phyloP scores from a whole-genome alignment of 2,888 invertebrate genomes.

The Meganola albula region DNA sequence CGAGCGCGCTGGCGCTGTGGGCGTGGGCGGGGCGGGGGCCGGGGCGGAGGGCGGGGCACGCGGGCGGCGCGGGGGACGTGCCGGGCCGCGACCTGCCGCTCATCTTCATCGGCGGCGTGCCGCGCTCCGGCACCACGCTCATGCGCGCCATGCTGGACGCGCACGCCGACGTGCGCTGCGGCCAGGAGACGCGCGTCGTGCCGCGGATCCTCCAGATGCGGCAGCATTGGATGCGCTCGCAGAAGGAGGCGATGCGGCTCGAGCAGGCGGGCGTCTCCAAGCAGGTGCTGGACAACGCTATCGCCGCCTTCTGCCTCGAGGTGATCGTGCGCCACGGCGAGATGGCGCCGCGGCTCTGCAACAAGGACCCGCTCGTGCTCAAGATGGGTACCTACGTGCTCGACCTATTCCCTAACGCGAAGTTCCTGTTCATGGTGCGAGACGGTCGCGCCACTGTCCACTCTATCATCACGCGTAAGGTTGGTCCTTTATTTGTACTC shows the following conservation, averaged over 20 bases:
- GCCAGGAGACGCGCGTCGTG: conserved; percentile 97
- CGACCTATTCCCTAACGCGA: conserved; percentile 97
- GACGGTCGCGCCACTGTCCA: conserved; percentile 99
- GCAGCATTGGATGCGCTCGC: conserved; percentile 96
- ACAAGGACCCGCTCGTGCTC: conserved; percentile 98
- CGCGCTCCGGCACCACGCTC: conserved; percentile 97
- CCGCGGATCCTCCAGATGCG: conserved; percentile 97
- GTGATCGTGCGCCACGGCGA: conserved; percentile 98
- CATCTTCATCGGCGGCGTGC: conserved; percentile 98
- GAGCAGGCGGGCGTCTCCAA: conserved; percentile 96
- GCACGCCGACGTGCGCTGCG: conserved; percentile 97
- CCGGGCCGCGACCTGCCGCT: conserved; percentile 93
- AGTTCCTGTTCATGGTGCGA: conserved; percentile 98
- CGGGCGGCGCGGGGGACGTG: conserved; percentile 34
- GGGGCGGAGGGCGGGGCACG: conserved; percentile 29
- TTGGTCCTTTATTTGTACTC: conserved; percentile 41
- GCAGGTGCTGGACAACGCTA: conserved; percentile 94
- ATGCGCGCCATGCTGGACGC: conserved; percentile 99
- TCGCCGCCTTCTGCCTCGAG: conserved; percentile 97
- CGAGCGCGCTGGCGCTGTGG: conserved; percentile 35
- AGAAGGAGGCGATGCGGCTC: conserved; percentile 92
- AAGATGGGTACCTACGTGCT: conserved; percentile 96
- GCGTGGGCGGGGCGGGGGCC: conserved; percentile 37
- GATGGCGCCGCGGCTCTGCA: conserved; percentile 95
- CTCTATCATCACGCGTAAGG: conserved; percentile 97